Base-by-base conservation (phyloP, 2,113 vertebrate species). In the Archilochus colubris region DNA sequence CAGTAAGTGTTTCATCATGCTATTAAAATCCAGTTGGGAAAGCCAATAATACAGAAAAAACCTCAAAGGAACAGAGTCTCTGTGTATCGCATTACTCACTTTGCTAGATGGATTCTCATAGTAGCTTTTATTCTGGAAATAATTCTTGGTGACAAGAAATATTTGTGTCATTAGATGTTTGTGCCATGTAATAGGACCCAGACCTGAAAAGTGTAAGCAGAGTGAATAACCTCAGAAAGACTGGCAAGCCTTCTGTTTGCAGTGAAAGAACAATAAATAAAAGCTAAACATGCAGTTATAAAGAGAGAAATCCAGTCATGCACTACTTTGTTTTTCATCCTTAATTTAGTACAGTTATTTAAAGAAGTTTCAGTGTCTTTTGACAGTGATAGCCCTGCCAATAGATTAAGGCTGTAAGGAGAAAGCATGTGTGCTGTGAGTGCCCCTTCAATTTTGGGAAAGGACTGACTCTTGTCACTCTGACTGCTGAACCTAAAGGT, bases 11-110 rank as follows among this genome's bases (percentile, higher is more conserved):
- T 76, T 79, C 75, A 78, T 91, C 93, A 75, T 36, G 30, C 73
- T 76, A 72, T 82, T 92, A 86, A 86, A 91, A 94, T 82, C 40
- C 77, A 80, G 66, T 93, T 59, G 51, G 38, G 81, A 86, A 96
- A 96, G 84, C 59, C 51, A 91, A 55, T 67, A 89, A 82, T 33
- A 77, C 55, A 82, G 70, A 57, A 91, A 78, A 95, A 77, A 54
- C 54, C 50, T 91, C 93, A 85, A 77, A 95, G 74, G 70, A 93
- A 53, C 1, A 1, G 48, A 82, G 77, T 87, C 91, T 73, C 40
- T 43, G 28, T 59, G 44, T 75, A 75, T 89, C 12, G 4, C n/a
- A 36, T 84, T 88, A 54, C 48, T 93, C 46, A 25, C 83, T 53
- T 68, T 9, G 18, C 84, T 94, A 93, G 72, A 59, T 14, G 15